Base-by-base conservation (phyloP, 2,888 invertebrate genomes). In the Phytoseiulus persimilis region DNA sequence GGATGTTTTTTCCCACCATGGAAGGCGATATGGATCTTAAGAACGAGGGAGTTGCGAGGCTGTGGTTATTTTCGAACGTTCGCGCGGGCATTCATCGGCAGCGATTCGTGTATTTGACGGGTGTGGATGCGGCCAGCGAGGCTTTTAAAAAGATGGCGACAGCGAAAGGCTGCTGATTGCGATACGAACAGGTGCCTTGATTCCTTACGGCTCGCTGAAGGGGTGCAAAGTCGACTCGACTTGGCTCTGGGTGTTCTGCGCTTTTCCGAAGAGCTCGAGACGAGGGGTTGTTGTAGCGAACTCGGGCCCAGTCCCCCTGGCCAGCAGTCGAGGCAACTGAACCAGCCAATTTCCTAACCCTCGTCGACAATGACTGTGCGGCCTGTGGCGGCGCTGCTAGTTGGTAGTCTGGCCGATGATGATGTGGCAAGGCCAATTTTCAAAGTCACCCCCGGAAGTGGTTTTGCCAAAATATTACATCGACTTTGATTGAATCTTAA, bases 171-270 rank as follows among this genome's bases (percentile, higher is more conserved):
- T 65, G 18, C 65, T 65, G 65, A 65, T 65, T 65, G 65, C 11
- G 65, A 65, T 18, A 65, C 65, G 65, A 65, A 65, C 65, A 65
- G 65, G 65, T 65, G 65, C 65, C 65, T 65, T 65, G 65, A 65
- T 65, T 65, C 65, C 65, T 65, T 65, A 65, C 65, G 65, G 65
- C 65, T 65, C 65, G 65, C 65, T 65, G 65, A 65, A 65, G 65
- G 65, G 65, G 65, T 65, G 65, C 65, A 2, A 18, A 65, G 9
- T 65, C 65, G 9, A 18, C 65, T 65, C 65, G 65, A 65, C 65
- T 65, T 65, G 65, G 28, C 18, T 65, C 18, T 28, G 65, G 23
- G 65, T 65, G 65, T 65, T 65, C 65, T 65, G 65, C 65, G 65
- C 65, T 65, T 28, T 3, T 6, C 28, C 65, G 65, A 65, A 23